phyloP scores from a whole-genome alignment of 2,113 vertebrate species.

The Numenius arquata region DNA sequence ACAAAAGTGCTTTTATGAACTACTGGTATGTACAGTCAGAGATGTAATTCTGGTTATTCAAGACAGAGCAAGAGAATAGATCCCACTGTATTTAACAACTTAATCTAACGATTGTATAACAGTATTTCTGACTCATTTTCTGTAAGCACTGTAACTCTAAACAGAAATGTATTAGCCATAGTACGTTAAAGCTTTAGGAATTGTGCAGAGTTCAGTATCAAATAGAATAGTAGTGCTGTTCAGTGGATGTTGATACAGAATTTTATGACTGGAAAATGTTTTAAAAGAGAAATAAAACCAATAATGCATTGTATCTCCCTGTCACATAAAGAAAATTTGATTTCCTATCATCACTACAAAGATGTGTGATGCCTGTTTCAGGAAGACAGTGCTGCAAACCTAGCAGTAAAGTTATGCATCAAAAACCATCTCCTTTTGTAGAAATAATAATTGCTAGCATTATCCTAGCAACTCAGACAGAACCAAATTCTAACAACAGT shows the following conservation, averaged over 20 bases:
- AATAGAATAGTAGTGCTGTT: background rate
- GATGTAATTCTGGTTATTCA: slow-evolving; percentile 42
- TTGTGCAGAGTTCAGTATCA: background rate
- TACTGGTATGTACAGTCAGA: slow-evolving; percentile 39
- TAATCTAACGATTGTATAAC: slow-evolving; percentile 26
- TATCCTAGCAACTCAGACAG: slow-evolving; percentile 31
- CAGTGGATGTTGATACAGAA: background rate
- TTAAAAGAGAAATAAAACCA: background rate
- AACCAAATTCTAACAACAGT: slow-evolving; percentile 9
- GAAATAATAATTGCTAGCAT: slow-evolving; percentile 27
- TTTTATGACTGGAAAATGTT: background rate
- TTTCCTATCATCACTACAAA: background rate
- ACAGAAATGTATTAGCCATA: slow-evolving; percentile 11
- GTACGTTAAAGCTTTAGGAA: background rate
- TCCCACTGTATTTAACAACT: slow-evolving; percentile 27
- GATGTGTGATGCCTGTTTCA: background rate
- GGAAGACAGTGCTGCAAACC: background rate
- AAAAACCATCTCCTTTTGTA: background rate
- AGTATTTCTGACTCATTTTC: slow-evolving; percentile 47
- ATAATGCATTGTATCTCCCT: background rate
- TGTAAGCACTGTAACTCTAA: background rate
- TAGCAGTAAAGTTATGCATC: background rate
- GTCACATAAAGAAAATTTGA: background rate
- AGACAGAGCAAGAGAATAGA: slow-evolving; percentile 34
- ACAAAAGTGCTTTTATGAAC: slow-evolving; percentile 57